phyloP scores from a whole-genome alignment of 2,888 invertebrate species.

The Tanytarsus gracilentus region DNA sequence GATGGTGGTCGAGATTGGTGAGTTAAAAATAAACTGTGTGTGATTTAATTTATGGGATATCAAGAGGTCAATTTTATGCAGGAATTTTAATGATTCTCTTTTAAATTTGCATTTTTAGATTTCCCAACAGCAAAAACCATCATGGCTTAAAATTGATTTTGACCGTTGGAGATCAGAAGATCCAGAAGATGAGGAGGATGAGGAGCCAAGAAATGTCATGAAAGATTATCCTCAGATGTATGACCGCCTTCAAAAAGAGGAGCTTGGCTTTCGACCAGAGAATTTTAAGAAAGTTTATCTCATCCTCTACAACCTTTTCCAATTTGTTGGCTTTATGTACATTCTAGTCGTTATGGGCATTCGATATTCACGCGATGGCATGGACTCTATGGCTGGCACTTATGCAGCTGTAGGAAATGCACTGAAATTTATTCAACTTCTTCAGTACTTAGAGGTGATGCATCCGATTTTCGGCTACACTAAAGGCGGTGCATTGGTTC shows the following conservation, averaged over 20 bases:
- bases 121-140: conserved; percentile 66
- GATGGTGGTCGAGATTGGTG: conserved; percentile 22
- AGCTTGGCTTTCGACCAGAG: conserved; percentile 68
- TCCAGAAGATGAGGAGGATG: conserved; percentile 54
- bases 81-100: neutral
- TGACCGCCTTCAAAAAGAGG: conserved; percentile 62
- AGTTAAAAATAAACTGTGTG: too few species aligned
- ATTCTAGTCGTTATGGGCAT: conserved; percentile 62
- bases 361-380: conserved; percentile 65
- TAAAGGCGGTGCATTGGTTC: conserved; percentile 60
- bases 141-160: conserved; percentile 90
- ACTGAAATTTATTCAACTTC: conserved; percentile 70
- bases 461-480: conserved; percentile 86
- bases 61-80: too few species aligned
- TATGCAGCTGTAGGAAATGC: conserved; percentile 66
- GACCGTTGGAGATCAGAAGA: conserved; percentile 82
- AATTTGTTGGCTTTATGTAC: conserved; percentile 77
- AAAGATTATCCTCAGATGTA: conserved; percentile 71
- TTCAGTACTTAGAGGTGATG: conserved; percentile 79
- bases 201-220: conserved; percentile 60
- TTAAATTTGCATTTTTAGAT: conserved; percentile 12
- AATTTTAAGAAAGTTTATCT: conserved; percentile 76
- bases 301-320: conserved; percentile 79
- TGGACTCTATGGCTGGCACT: conserved; percentile 57
- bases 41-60: too few species aligned